Evolutionary conservation across 2,888 invertebrate species (phyloP).

Genomic region (Hypomecis atomaria): DNA sequence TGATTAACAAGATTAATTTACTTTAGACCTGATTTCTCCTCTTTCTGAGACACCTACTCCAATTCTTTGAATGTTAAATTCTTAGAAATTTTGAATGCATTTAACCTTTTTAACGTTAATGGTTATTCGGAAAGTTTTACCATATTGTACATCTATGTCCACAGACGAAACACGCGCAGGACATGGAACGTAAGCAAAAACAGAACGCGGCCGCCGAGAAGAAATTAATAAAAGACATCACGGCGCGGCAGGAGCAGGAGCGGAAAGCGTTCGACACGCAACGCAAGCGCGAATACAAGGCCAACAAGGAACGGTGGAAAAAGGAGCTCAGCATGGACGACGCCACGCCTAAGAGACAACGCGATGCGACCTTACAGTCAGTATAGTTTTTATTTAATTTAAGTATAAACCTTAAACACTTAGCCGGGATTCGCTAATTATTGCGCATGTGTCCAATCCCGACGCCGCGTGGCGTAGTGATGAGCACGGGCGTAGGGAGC

Average conservation of each 20-base stretch:
- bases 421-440: too few species aligned
- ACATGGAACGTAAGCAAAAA: slow-evolving; percentile 92
- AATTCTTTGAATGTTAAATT: too few species aligned
- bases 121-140: too few species aligned
- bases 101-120: too few species aligned
- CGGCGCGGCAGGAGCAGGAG: slow-evolving; percentile 94
- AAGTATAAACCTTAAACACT: too few species aligned
- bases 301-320: slow-evolving; percentile 98
- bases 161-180: slow-evolving; percentile 90
- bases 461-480: too few species aligned
- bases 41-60: too few species aligned
- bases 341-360: slow-evolving; percentile 95
- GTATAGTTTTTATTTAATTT: slow-evolving; percentile 55
- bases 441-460: too few species aligned
- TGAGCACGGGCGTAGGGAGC: too few species aligned
- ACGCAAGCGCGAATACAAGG: slow-evolving; percentile 98
- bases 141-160: slow-evolving; percentile 24
- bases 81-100: too few species aligned
- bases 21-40: too few species aligned
- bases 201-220: slow-evolving; percentile 95
- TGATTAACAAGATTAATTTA: too few species aligned
- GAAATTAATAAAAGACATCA: slow-evolving; percentile 96
- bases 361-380: slow-evolving; percentile 94
- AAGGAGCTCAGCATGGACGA: slow-evolving; percentile 96
- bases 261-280: slow-evolving; percentile 95